Evolutionary conservation across 2,888 invertebrate species (phyloP), one percentile per base, ranked within the genome.

Genomic region (Drosophila robusta): DNA sequence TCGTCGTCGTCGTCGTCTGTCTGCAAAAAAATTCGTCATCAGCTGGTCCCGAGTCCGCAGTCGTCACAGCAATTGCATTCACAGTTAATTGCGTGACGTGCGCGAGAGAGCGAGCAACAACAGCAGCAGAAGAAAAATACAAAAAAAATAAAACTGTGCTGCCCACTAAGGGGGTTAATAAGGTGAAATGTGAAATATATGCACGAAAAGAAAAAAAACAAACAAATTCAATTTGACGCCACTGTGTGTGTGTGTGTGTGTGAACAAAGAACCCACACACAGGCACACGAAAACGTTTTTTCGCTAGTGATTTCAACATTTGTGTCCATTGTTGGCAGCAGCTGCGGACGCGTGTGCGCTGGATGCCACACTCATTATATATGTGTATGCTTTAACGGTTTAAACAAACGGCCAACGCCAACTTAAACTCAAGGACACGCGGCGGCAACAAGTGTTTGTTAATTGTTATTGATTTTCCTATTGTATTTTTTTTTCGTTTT

Each of bases 1-100:
- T n/a, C n/a, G n/a, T n/a, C n/a, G 42, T 42, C 47, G 46, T 46
- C 45, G 46, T 54, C 11, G 24, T 60, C 63, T 72, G 77, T 61
- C 64, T 68, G 73, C 73, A 72, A 69, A 74, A 68, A 86, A 71
- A 84, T 84, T 84, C 83, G 83, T 84, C 83, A 84, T 84, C 83
- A 84, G 83, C 83, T 84, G 83, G 85, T 74, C 65, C 38, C 57
- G 38, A 75, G 70, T 58, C 67, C 39, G 41, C 12, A 34, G 65
- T 51, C 39, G 69, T 69, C 54, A 68, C 68, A 60, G 68, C 57
- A 69, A 66, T 69, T 80, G 69, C 76, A 68, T 64, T 77, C 44
- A 61, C 64, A 73, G 57, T 77, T 64, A 72, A 63, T 68, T 72
- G 67, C 57, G 49, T 68, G 75, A 77, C 67, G 75, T 75, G 67